Conservation (phyloP, 1,140 invertebrate species). For the Charaxes varanes region DNA sequence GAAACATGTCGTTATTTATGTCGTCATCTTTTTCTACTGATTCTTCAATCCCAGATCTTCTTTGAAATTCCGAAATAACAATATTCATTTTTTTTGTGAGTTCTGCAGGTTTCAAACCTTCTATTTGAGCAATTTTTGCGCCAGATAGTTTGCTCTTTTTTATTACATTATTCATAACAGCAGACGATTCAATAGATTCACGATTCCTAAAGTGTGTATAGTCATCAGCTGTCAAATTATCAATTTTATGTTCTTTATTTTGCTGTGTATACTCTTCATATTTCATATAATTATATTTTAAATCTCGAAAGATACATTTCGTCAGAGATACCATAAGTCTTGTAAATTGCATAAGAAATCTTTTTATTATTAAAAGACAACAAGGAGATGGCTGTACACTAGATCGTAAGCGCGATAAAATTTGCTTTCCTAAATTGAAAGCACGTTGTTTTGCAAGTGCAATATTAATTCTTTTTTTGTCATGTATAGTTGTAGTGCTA, state of each 20-base stretch:
- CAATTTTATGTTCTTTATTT: too few relatives aligned
- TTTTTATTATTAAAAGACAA: slow-evolving; percentile 51
- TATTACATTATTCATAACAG: too few relatives aligned
- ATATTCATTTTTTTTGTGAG: slow-evolving; percentile 51
- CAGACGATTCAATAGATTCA: too few relatives aligned
- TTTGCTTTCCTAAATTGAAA: slow-evolving; percentile 45
- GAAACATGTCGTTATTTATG: too few relatives aligned
- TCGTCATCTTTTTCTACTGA: slow-evolving; percentile 14
- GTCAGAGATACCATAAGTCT: slow-evolving; percentile 62
- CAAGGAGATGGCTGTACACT: slow-evolving; percentile 31
- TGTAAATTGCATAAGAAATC: slow-evolving; percentile 62
- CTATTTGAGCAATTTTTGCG: slow-evolving; percentile 50
- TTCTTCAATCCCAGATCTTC: slow-evolving; percentile 38
- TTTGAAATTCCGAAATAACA: slow-evolving; percentile 56
- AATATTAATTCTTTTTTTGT: slow-evolving; percentile 14
- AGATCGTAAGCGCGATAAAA: slow-evolving; percentile 44
- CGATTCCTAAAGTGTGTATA: too few relatives aligned
- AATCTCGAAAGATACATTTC: slow-evolving; percentile 38
- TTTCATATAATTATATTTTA: slow-evolving; percentile 9
- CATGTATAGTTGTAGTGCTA: neutral
- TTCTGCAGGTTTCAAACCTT: slow-evolving; percentile 41
- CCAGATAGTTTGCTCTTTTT: slow-evolving; percentile 36
- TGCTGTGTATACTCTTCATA: slow-evolving; percentile 2
- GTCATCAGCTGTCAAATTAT: too few relatives aligned
- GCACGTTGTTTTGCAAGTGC: slow-evolving; percentile 32